A percentile compares a stretch with the other conserved stretches of the same genome.
phyloP scores from a whole-genome alignment of 2,797 vertebrate genomes.

The Vultur gryphus region DNA sequence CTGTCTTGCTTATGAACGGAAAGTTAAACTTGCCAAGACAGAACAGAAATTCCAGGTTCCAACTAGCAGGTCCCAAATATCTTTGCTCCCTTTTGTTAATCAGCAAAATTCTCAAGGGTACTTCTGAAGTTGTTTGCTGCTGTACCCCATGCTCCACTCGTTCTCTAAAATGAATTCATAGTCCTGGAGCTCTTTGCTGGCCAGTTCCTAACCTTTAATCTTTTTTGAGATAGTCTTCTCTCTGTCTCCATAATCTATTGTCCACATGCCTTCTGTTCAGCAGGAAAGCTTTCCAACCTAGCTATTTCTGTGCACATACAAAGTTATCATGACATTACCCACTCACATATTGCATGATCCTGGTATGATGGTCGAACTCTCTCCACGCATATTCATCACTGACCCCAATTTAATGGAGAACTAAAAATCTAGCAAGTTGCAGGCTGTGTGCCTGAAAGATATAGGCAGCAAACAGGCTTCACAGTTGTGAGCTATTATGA shows the following conservation, averaged over 20 bases:
- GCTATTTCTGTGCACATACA: background rate
- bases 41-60: background rate
- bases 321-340: background rate
- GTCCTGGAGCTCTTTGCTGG: background rate
- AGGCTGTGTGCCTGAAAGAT: background rate
- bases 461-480: background rate
- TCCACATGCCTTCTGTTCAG: background rate
- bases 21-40: background rate
- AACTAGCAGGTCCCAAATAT: background rate
- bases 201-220: background rate
- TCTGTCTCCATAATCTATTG: background rate
- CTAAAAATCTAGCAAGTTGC: background rate
- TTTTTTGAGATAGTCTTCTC: background rate
- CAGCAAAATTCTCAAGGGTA: background rate
- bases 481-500: background rate
- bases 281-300: background rate
- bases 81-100: background rate
- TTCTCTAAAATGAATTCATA: background rate
- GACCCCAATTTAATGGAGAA: background rate
- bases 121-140: background rate
- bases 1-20: background rate
- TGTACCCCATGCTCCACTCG: background rate
- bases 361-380: background rate
- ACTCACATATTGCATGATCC: background rate
- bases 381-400: accelerated